phyloP scores from a whole-genome alignment of 1,140 invertebrate genomes.

The Drosophila truncata region DNA sequence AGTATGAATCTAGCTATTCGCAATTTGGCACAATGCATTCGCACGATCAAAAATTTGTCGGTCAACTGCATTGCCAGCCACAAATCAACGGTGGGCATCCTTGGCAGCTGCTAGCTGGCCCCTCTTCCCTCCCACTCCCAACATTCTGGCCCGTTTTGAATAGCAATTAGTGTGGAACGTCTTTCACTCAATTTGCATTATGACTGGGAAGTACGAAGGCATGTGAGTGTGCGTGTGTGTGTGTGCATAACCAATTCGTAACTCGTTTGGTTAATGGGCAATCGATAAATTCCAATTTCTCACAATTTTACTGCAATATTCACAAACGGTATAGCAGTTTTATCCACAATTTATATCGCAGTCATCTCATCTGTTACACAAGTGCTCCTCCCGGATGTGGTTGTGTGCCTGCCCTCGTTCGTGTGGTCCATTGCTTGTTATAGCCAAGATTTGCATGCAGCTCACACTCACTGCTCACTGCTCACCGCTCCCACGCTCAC shows the following conservation, averaged over 20 bases:
- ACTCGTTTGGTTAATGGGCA: constrained; percentile 80
- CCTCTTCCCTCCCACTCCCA: not conserved
- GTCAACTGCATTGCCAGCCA: constrained; percentile 48
- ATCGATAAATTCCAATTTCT: constrained; percentile 84
- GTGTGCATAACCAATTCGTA: constrained; percentile 23
- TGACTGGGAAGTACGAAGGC: not conserved
- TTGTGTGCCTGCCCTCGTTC: constrained; percentile 26
- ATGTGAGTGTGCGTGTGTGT: constrained; percentile 1
- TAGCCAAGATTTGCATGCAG: constrained; percentile 80
- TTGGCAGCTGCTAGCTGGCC: constrained; percentile 12
- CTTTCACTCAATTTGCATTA: constrained; percentile 36
- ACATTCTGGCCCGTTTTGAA: constrained; percentile 15
- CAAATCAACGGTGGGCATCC: constrained; percentile 8
- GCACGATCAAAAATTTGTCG: constrained; percentile 61
- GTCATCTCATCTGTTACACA: constrained; percentile 80
- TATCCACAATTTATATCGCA: constrained; percentile 81
- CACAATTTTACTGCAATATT: constrained; percentile 83
- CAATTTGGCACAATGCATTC: constrained; percentile 56
- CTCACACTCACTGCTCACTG: constrained; percentile 48
- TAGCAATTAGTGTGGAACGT: constrained; percentile 35
- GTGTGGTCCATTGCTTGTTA: constrained; percentile 67
- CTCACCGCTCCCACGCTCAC: constrained; percentile 43
- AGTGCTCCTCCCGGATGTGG: constrained; percentile 39
- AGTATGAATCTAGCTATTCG: constrained; percentile 22
- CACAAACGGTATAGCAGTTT: constrained; percentile 80